Base-by-base conservation (phyloP, 2,113 vertebrate genomes). In the Butastur rufipennis region DNA sequence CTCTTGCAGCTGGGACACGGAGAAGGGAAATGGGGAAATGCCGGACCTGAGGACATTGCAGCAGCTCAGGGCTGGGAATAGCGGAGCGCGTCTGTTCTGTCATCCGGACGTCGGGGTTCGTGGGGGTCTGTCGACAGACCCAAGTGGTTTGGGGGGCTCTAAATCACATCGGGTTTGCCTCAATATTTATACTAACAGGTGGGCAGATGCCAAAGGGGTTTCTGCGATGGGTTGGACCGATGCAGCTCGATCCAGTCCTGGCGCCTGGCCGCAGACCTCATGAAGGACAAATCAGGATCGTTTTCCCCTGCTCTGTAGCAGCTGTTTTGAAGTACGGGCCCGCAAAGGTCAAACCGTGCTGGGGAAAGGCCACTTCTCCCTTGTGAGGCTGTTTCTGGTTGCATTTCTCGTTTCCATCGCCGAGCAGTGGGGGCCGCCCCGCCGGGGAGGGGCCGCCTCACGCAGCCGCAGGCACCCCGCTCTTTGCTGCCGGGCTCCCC, bases 1-100 rank as follows among this genome's bases (percentile, higher is more conserved):
- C 19, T 42, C 27, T 16, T 38, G 19, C 50, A 43, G 26, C 36
- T 43, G 66, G 59, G 59, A 42, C 26, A 6, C 0, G 2, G 68
- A 45, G 34, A 45, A 16, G 66, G 59, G 18, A 63, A 17, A 36
- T 2, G 9, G 50, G 50, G 50, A 16, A 26, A 52, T 52, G 50
- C n/a, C 22, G 21, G 18, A 34, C 8, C 29, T 3, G 7, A 19
- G 45, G 62, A 17, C 1, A 1, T 16, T 13, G 13, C 53, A 40
- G 80, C 62, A n/a, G 47, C 63, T 70, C 56, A 0, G 26, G 80
- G 29, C 66, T 36, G 47, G 40, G 53, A 36, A 20, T 8, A 29
- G 59, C 1, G 0, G 65, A 32, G 52, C 1, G 0, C 18, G 4
- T 26, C 32, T 3, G 0, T 29, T n/a, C 59, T 43, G 7, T 15